Percentiles rank a stretch among this genome's conserved stretches.
Conservation (phyloP, 2,113 vertebrate species). For the Phylloscopus whistleri region DNA sequence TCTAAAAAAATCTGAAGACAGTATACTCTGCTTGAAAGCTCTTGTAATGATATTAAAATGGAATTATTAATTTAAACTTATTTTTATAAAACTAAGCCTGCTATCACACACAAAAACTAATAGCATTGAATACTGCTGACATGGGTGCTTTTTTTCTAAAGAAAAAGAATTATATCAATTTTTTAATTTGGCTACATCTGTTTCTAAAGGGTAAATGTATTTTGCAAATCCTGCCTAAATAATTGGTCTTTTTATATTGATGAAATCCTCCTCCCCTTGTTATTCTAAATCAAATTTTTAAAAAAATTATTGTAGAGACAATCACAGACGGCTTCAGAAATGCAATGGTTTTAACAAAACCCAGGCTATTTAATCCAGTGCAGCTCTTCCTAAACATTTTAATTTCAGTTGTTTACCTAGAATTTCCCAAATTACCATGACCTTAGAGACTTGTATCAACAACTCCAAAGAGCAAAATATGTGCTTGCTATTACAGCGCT, state of each 20-base stretch:
- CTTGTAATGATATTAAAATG: background rate
- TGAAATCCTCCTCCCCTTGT: background rate
- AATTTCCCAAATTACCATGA: background rate
- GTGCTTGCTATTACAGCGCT: background rate
- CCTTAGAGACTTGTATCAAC: background rate
- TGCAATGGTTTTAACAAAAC: background rate
- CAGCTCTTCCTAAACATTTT: background rate
- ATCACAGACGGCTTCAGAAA: background rate
- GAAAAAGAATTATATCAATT: background rate
- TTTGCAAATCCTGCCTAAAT: background rate
- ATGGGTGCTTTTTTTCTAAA: rapidly evolving
- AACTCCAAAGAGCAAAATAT: background rate
- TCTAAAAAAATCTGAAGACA: background rate
- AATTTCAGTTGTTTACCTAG: background rate
- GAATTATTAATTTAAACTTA: background rate
- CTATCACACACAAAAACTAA: background rate
- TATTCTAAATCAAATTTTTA: background rate
- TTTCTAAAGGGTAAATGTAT: background rate
- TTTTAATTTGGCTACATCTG: background rate
- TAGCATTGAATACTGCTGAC: background rate
- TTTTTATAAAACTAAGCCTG: background rate
- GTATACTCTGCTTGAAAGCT: background rate
- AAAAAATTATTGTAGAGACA: background rate
- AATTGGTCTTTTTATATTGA: background rate
- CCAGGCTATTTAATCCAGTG: background rate